Base-by-base conservation (phyloP, 2,113 vertebrate genomes). In the Oryzias curvinotus region DNA sequence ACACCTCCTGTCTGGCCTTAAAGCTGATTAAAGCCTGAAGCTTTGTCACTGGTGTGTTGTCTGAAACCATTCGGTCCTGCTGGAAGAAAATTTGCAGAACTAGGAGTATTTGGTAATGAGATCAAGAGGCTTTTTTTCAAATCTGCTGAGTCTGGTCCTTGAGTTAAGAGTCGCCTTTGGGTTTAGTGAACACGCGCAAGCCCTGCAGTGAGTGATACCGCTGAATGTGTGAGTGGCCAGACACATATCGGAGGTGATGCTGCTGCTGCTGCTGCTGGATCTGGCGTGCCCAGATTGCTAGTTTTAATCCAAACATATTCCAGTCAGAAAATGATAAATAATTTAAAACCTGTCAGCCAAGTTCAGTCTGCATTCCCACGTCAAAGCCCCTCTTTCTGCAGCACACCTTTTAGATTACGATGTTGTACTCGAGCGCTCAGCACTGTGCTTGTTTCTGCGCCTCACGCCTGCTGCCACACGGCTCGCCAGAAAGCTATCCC, bases 1-100 rank as follows among this genome's bases (percentile, higher is more conserved):
- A 8, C 56, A 18, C 50, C 52, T 13, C 8, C 46, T 51, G 36
- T 65, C 60, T 72, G 61, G 18, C 62, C 73, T 53, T 81, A 75
- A 87, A 89, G 80, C 86, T 83, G 78, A 89, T 87, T 87, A 87
- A 81, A 57, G 57, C 36, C 75, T 61, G 75, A 62, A 45, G 76
- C 76, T 83, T 85, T 84, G 84, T 89, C 77, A 44, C 78, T 74
- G 80, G 61, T 44, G 59, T 80, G 77, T 72, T 77, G 84, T 82
- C 78, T 74, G 81, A 77, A 85, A 78, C 71, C 71, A 71, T 81
- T 83, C 59, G 77, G 65, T 80, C 73, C 54, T 73, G 68, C 57
- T 62, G 83, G 77, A 85, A 78, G 73, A 88, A 87, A 87, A 88
- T 83, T 30, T 85, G 81, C 75, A 42, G 64, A 82, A 82, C 57